Evolutionary conservation across 2,888 invertebrate species (phyloP).

Genomic region (Andrena bicolor): DNA sequence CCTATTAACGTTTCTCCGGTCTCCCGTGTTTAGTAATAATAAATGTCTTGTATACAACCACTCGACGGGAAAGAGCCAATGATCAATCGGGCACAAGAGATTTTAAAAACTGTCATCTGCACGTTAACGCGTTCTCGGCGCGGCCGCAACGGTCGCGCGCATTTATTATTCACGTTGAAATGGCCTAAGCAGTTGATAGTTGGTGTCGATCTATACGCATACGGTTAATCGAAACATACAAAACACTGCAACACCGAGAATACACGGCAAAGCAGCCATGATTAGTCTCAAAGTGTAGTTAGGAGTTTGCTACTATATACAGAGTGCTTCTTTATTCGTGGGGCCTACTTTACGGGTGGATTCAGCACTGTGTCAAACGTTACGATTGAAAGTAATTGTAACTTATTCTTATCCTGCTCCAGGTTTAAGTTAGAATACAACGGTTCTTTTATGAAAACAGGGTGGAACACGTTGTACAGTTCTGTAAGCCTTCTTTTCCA

Average conservation of each 20-base stretch:
- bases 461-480: too few relatives aligned
- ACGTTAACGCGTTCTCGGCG: slow-evolving; percentile 33
- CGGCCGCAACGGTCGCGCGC: slow-evolving; percentile 2
- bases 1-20: slow-evolving; percentile 41
- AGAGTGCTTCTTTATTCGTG: background rate
- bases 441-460: too few relatives aligned
- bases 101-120: slow-evolving; percentile 28
- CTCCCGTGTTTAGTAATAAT: slow-evolving; percentile 51
- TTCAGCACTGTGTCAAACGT: too few relatives aligned
- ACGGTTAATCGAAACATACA: slow-evolving; percentile 34
- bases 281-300: slow-evolving; percentile 52
- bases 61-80: slow-evolving; percentile 8
- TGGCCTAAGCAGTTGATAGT: slow-evolving; percentile 59
- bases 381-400: too few relatives aligned
- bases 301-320: slow-evolving; percentile 51
- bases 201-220: slow-evolving; percentile 50
- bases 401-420: too few relatives aligned
- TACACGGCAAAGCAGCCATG: slow-evolving; percentile 21
- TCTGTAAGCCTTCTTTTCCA: too few relatives aligned
- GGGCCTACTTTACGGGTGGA: background rate
- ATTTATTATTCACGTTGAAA: slow-evolving; percentile 47
- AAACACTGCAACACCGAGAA: slow-evolving; percentile 18
- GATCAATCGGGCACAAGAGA: slow-evolving; percentile 32
- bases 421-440: too few relatives aligned
- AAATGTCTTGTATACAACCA: slow-evolving; percentile 43